Evolutionary conservation across 1,140 invertebrate species (phyloP).

Genomic region (Protaetia brevitarsis): DNA sequence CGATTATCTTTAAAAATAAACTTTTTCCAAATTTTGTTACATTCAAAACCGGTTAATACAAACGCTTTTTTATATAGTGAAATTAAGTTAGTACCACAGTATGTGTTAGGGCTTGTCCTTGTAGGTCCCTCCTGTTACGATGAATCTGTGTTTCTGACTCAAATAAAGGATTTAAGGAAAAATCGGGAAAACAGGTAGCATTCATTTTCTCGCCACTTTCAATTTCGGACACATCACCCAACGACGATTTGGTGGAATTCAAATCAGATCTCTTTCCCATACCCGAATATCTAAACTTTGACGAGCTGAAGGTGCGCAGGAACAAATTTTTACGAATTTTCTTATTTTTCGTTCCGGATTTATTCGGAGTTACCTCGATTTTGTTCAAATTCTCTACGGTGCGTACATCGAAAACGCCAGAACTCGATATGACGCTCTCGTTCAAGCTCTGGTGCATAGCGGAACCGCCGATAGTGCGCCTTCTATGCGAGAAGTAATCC

Average conservation of each 20-base stretch:
- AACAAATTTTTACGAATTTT: constrained; percentile 43
- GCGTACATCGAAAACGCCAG: constrained; percentile 44
- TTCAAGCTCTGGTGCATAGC: constrained; percentile 39
- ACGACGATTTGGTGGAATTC: constrained; percentile 36
- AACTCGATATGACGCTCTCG: constrained; percentile 43
- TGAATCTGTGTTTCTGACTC: constrained; percentile 27
- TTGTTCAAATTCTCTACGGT: constrained; percentile 40
- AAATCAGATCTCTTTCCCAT: constrained; percentile 32
- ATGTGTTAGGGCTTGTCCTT: constrained; percentile 35
- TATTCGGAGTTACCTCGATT: constrained; percentile 26
- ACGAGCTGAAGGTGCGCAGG: constrained; percentile 44
- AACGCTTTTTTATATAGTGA: constrained; percentile 20
- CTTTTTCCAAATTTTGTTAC: neutral
- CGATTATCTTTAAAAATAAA: too few relatives aligned
- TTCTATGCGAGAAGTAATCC: constrained; percentile 44
- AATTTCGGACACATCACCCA: constrained; percentile 30
- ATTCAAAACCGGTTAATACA: neutral
- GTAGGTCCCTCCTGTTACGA: constrained; percentile 34
- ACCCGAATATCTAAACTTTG: constrained; percentile 38
- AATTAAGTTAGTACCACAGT: constrained; percentile 47
- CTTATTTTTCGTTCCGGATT: constrained; percentile 26
- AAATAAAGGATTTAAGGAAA: constrained; percentile 36
- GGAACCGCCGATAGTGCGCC: constrained; percentile 40
- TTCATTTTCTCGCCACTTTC: constrained; percentile 34
- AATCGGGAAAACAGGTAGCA: constrained; percentile 44